phyloP scores from a whole-genome alignment of 2,888 invertebrate genomes.

The Helicoverpa assulta region DNA sequence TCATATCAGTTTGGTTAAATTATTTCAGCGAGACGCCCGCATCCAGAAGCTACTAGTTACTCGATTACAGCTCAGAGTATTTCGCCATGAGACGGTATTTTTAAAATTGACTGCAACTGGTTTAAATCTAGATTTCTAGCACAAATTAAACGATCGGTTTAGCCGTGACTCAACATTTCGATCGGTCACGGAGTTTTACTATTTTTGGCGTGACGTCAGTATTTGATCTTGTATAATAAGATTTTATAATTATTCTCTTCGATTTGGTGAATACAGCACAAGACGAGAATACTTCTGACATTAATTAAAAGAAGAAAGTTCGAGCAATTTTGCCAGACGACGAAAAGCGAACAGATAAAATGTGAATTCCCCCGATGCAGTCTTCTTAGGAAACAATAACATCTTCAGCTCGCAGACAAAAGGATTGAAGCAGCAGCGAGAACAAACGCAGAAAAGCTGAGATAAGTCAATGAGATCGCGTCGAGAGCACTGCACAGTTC shows the following conservation, averaged over 20 bases:
- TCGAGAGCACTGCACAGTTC: conserved; percentile 14
- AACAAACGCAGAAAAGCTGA: conserved; percentile 16
- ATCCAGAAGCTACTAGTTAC: conserved; percentile 4
- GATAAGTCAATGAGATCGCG: conserved; percentile 23
- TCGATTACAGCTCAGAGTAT: conserved; percentile 8
- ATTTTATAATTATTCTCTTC: background rate
- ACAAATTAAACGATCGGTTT: conserved; percentile 38
- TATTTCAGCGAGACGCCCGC: conserved; percentile 1
- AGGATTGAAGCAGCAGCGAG: conserved; percentile 8
- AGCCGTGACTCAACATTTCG: conserved; percentile 38
- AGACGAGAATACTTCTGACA: background rate
- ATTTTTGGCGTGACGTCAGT: conserved; percentile 20
- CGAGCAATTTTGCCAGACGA: background rate
- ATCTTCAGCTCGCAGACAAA: conserved; percentile 12
- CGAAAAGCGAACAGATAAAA: background rate
- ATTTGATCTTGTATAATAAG: background rate
- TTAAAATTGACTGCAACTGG: conserved; percentile 52
- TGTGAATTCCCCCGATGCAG: background rate
- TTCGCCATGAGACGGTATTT: conserved; percentile 32
- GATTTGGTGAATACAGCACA: background rate
- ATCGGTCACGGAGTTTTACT: conserved; percentile 23
- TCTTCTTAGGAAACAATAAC: conserved; percentile 17
- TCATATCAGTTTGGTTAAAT: conserved; percentile 1
- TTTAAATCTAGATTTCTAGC: conserved; percentile 57
- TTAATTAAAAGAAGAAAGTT: background rate